These are phyloP conservation scores for Chroicocephalus ridibundus DNA, from an alignment of 2,113 vertebrate species.

Conservation along the genomic window DNA sequence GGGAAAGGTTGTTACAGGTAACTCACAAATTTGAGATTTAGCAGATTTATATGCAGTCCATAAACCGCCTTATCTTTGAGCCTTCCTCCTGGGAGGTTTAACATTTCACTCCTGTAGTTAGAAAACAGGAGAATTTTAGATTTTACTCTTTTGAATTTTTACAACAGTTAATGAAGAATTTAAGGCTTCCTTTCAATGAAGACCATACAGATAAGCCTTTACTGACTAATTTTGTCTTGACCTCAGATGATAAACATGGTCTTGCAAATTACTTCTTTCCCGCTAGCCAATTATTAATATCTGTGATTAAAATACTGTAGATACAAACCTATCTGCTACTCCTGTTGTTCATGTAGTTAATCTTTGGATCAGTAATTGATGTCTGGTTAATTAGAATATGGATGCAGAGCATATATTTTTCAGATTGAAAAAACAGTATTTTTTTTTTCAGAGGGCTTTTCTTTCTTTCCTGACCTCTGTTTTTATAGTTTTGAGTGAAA, in stretches of 20 bases:
- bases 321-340: not conserved
- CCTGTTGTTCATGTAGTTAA: slow-evolving; percentile 5
- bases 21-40: not conserved
- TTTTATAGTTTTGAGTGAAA: slow-evolving; percentile 11
- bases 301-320: not conserved
- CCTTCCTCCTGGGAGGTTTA: not conserved
- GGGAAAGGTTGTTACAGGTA: not conserved
- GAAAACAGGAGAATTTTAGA: not conserved
- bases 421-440: not conserved
- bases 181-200: not conserved
- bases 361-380: slow-evolving; percentile 21
- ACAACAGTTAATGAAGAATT: not conserved
- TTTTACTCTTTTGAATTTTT: not conserved
- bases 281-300: slow-evolving; percentile 46
- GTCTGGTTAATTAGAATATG: slow-evolving; percentile 39
- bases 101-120: not conserved
- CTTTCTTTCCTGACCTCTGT: not conserved
- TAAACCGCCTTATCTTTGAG: not conserved
- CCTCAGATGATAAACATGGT: not conserved
- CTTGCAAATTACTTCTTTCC: not conserved
- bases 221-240: slow-evolving; percentile 11
- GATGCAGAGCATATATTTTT: slow-evolving; percentile 11
- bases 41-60: not conserved
- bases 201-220: not conserved
- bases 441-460: not conserved